Base-by-base conservation (phyloP, 2,113 vertebrate species). In the Lamprologus tigripictilis region DNA sequence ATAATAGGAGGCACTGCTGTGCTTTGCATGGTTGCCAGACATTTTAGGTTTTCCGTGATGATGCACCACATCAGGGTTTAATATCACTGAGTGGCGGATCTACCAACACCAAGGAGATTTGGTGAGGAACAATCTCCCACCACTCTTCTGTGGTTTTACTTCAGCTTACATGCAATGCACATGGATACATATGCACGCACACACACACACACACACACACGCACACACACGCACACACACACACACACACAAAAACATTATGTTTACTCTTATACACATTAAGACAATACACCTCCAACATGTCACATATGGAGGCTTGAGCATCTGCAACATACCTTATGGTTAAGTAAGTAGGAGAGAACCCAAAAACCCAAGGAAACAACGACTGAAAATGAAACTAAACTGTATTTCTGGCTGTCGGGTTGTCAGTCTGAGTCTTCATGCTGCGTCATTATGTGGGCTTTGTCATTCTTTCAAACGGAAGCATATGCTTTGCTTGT, bases 1-100 rank as follows among this genome's bases (percentile, higher is more conserved):
- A 2, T 49, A 90, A 86, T 71, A 51, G 80, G n/a, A 88, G 92
- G 84, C 88, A 90, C 78, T 35, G 88, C 84, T 55, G 82, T 4
- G 53, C 85, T 92, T 83, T 88, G 81, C 87, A 17, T 54, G n/a
- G 86, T 12, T 94, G 92, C 94, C 93, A 95, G 91, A 93, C 89
- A 54, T 89, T 83, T 82, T 90, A 88, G 87, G 89, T 82, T 91
- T 86, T 68, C 71, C 8, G 28, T 68, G 78, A 84, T 54, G 84
- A 82, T 40, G 87, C 61, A 57, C 76, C 8, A 21, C 49, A 9
- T 73, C 45, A 5, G 54, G 80, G 37, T 89, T 90, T 88, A 88
- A 89, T 82, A 89, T 87, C 23, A 37, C 23, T 57, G 80, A 66
- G 68, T 7, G 23, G 58, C 80, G 47, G 55, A 82, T 86, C 63